Conservation (phyloP, 1,140 invertebrate species). For the Bicyclus anynana region DNA sequence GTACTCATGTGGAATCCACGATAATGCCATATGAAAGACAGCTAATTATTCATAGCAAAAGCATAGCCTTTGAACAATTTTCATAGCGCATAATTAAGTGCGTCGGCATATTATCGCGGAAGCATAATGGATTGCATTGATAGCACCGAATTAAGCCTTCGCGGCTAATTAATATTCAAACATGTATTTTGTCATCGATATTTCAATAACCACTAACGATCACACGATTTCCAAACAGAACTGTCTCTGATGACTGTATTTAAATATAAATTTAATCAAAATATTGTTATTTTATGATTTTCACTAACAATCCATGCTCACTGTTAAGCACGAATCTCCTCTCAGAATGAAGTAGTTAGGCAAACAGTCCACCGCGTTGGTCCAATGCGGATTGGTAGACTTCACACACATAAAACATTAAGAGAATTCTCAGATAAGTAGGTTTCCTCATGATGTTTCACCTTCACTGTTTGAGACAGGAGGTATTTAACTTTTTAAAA, state of each 20-base stretch:
- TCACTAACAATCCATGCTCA: no score
- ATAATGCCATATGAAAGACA: background rate
- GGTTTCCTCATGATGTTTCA: no score
- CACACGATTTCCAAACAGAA: background rate
- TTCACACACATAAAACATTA: no score
- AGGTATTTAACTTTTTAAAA: no score
- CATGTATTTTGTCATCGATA: background rate
- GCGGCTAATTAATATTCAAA: constrained; percentile 15
- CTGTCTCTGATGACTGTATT: background rate
- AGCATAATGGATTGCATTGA: constrained; percentile 11
- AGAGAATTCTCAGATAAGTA: no score
- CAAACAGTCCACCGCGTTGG: no score
- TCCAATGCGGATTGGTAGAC: no score
- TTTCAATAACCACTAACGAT: background rate
- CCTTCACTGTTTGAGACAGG: no score
- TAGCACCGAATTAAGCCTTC: constrained; percentile 10
- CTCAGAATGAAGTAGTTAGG: no score
- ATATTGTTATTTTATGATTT: no score
- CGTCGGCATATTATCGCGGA: constrained; percentile 8
- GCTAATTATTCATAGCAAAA: constrained; percentile 7
- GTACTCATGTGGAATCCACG: background rate
- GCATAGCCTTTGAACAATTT: constrained; percentile 10
- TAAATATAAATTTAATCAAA: background rate
- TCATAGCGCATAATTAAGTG: constrained; percentile 13
- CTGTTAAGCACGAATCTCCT: no score